Conservation (phyloP, 2,888 invertebrate species). For the Cataglyphis albicans region DNA sequence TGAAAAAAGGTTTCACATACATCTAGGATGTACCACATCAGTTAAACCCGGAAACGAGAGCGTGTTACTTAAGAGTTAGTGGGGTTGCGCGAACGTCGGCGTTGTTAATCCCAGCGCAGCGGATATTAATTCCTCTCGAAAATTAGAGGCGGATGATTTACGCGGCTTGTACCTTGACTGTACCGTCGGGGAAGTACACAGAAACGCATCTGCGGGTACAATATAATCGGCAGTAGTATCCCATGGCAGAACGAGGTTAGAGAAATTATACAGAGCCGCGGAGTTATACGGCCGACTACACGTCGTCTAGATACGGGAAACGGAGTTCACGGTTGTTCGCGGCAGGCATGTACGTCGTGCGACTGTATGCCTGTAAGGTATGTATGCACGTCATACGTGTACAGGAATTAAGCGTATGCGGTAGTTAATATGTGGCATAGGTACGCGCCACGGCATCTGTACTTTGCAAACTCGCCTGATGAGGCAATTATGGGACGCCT, state of each 20-base stretch:
- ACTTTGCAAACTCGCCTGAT: conserved; percentile 54
- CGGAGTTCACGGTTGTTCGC: conserved; percentile 47
- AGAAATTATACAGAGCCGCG: conserved; percentile 37
- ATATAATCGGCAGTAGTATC: conserved; percentile 49
- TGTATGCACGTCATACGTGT: conserved; percentile 2
- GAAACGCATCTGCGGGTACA: conserved; percentile 29
- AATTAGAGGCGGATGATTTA: conserved; percentile 54
- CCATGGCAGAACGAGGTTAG: conserved; percentile 42
- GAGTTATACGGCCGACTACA: conserved; percentile 5
- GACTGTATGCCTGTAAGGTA: conserved; percentile 22
- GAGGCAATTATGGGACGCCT: conserved; percentile 48
- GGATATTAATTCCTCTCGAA: conserved; percentile 43
- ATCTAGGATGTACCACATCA: not conserved
- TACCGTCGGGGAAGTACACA: conserved; percentile 28
- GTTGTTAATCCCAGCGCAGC: conserved; percentile 23
- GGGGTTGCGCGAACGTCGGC: conserved; percentile 11
- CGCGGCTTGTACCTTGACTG: conserved; percentile 15
- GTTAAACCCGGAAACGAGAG: not conserved
- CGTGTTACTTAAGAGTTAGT: conserved; percentile 10
- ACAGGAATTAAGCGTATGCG: conserved; percentile 42
- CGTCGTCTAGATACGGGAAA: conserved; percentile 27
- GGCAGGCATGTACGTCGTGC: conserved; percentile 16
- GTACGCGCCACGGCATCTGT: conserved; percentile 32
- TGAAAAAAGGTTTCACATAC: not conserved
- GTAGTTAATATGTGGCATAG: conserved; percentile 49